Evolutionary conservation across 2,113 vertebrate genomes (phyloP), one percentile per base, ranked within the genome.

Genomic region (Hylia prasina): DNA sequence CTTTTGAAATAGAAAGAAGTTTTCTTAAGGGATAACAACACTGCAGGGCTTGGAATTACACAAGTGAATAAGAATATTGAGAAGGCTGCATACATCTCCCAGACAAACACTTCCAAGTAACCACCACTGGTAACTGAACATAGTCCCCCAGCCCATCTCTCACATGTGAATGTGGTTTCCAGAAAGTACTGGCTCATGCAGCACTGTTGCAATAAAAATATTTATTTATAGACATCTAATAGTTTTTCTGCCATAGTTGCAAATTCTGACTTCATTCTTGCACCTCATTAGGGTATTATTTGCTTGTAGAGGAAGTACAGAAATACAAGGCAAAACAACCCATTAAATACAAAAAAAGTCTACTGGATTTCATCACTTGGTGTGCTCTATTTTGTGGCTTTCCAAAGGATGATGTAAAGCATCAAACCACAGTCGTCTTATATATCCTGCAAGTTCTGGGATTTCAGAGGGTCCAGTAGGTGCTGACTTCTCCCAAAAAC

Each of bases 41-140:
- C 93, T 96, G 87, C 81, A 97, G 61, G 76, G 47, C 92, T 94
- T 95, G 91, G 97, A 97, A 97, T 97, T 94, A 97, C 92, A 97
- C 97, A 97, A 85, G 92, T 97, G 94, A 96, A 96, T 95, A 95
- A 95, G 97, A 97, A 97, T 96, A 97, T 93, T 97, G 97, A 97
- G 95, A 96, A 97, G 90, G 54, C 95, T 97, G 94, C 90, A 90
- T 93, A 96, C 87, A 92, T 96, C 96, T 97, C 92, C 87, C 89
- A 95, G 96, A 87, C 86, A 97, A 97, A 97, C 92, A 89, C 95
- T 94, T 97, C 96, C 97, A 93, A 96, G 85, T 91, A 95, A 96
- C 95, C 94, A 90, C 83, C 94, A 87, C 24, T 15, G 13, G 93
- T 88, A 97, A 96, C 88, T 63, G 19, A 95, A 89, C 81, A 54